Base-by-base conservation (phyloP, 2,888 invertebrate genomes). In the Odontocolon sp. region DNA sequence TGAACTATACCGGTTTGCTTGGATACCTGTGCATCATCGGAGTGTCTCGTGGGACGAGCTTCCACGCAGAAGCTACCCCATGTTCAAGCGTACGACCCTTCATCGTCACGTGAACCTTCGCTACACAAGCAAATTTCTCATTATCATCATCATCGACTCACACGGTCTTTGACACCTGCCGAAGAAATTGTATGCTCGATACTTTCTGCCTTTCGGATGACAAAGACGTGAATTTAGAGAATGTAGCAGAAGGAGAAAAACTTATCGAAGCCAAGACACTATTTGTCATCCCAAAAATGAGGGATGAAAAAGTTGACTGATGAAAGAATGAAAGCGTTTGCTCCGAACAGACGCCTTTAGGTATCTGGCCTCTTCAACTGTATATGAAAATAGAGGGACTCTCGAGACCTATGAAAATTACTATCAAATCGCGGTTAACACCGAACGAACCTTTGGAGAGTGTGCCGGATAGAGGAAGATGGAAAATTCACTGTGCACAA, bases 1-100 rank as follows among this genome's bases (percentile, higher is more conserved):
- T 84, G 84, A 84, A 68, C 77, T 82, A 28, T 45, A 23, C 45
- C 63, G 42, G 16, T 31, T 26, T 66, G 72, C 79, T 74, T 38
- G 50, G 47, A 50, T 40, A 56, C 21, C 67, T 28, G 45, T 31
- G 28, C n/a, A 50, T 31, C 59, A 54, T 61, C 64, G 54, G 45
- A 50, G 63, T 31, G 59, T 75, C 77, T 54, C 77, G 52, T 68
- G 77, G 77, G 75, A 73, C 57, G 54, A 42, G 28, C 66, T 71
- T 68, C 36, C 50, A 33, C 50, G 36, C 64, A 52, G 52, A 68
- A 73, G 69, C 76, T 70, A 73, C 67, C 57, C 61, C 75, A 69
- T 45, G 64, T 52, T 66, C 64, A 57, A 52, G 57, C 52, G 52
- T 36, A 18, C 50, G 14, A 31, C 23, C 63, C 47, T 1, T 14